Evolutionary conservation across 2,113 vertebrate genomes (phyloP).

Genomic region (Peucedramus taeniatus): DNA sequence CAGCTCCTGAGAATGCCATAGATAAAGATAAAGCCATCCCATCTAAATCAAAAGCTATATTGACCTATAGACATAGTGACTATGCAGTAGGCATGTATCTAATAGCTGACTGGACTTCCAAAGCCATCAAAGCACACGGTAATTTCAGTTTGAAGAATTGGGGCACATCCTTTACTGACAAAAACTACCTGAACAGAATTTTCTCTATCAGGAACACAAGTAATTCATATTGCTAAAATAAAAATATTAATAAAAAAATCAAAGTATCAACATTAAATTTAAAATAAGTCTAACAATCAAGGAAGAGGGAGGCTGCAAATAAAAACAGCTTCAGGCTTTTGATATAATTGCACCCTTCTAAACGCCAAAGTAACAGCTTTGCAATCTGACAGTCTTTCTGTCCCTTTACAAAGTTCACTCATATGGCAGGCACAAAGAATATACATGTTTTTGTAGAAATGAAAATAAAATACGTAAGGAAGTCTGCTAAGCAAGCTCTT

Average conservation of each 20-base stretch:
- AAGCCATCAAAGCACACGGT: background rate
- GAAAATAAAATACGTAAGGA: constrained; percentile 29
- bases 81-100: background rate
- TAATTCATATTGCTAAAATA: background rate
- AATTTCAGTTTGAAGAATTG: background rate
- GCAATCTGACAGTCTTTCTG: background rate
- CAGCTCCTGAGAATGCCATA: background rate
- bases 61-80: too few species aligned
- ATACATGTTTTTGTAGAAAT: constrained; percentile 24
- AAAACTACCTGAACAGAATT: background rate
- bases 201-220: background rate
- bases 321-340: background rate
- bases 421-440: background rate
- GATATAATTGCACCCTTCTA: background rate
- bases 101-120: background rate
- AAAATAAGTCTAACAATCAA: background rate
- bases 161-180: background rate
- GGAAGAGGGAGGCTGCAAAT: background rate
- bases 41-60: background rate
- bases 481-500: background rate
- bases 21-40: background rate
- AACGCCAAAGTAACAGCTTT: background rate
- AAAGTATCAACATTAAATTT: background rate
- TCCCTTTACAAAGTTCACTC: background rate
- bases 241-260: background rate